These are phyloP conservation scores for Cephus pulcher DNA, from an alignment of 2,888 invertebrate genomes.

Conservation along the genomic window DNA sequence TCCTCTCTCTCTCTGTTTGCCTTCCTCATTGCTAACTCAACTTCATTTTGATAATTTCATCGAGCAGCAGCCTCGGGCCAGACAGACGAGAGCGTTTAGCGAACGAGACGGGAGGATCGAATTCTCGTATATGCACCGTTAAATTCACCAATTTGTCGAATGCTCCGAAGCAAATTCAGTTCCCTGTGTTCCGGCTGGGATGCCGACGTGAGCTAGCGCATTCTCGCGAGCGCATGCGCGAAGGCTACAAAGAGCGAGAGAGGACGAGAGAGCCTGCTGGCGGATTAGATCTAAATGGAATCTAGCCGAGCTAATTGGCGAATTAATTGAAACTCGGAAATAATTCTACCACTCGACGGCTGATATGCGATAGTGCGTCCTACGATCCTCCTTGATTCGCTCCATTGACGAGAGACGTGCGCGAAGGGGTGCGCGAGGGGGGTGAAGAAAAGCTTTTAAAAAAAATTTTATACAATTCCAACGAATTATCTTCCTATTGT, in stretches of 20 bases:
- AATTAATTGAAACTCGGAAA: conserved; percentile 52
- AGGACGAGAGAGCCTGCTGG: conserved; percentile 32
- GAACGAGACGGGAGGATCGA: background rate
- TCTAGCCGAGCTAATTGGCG: conserved; percentile 46
- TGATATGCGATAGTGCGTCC: conserved; percentile 36
- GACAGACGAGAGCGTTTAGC: background rate
- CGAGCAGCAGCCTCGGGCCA: background rate
- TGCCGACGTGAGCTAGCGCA: conserved; percentile 4
- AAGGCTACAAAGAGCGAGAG: conserved; percentile 23
- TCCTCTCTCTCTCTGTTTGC: background rate
- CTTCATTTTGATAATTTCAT: background rate
- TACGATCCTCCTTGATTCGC: background rate
- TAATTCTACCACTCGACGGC: conserved; percentile 42
- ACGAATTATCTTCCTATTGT: background rate
- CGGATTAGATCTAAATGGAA: conserved; percentile 53
- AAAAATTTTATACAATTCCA: background rate
- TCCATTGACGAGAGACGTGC: background rate
- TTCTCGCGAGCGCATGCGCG: conserved; percentile 1
- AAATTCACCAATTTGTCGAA: conserved; percentile 49
- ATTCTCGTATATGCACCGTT: conserved; percentile 1
- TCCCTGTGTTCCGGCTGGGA: conserved; percentile 28
- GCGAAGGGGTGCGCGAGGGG: background rate
- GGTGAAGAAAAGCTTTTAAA: background rate
- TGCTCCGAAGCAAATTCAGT: conserved; percentile 45
- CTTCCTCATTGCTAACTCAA: background rate